phyloP scores from a whole-genome alignment of 1,140 invertebrate species.

The Venustaconcha ellipsiformis region DNA sequence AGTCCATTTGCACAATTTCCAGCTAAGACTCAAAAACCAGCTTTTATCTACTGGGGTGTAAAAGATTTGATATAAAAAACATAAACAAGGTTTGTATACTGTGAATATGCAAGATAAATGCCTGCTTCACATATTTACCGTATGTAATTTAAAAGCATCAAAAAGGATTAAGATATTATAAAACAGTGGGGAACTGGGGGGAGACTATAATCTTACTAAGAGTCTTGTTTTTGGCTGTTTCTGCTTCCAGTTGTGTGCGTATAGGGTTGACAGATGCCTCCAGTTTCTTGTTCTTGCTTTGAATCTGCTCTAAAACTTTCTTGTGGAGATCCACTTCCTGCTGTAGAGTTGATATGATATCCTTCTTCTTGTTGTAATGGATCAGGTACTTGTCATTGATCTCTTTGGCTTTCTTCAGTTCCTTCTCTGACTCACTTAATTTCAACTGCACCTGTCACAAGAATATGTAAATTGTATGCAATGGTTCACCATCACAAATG shows the following conservation, averaged over 20 bases:
- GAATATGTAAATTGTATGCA: too few species aligned
- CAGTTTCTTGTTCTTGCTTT: slow-evolving; percentile 23
- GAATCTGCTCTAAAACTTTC: slow-evolving; percentile 16
- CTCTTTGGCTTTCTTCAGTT: slow-evolving; percentile 27
- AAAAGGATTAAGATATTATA: too few species aligned
- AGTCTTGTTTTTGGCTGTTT: slow-evolving; percentile 35
- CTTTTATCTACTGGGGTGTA: too few species aligned
- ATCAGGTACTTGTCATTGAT: slow-evolving; percentile 34
- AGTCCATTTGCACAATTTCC: too few species aligned
- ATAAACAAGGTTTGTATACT: too few species aligned
- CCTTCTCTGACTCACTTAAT: slow-evolving; percentile 17
- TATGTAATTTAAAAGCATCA: too few species aligned
- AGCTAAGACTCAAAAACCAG: too few species aligned
- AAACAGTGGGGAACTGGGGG: too few species aligned
- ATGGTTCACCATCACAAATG: too few species aligned
- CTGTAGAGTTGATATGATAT: slow-evolving; percentile 25
- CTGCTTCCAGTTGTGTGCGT: slow-evolving; percentile 15
- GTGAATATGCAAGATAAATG: too few species aligned
- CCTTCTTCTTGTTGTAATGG: slow-evolving; percentile 45
- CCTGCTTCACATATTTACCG: too few species aligned
- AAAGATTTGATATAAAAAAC: too few species aligned
- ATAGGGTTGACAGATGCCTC: background rate
- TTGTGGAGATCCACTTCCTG: slow-evolving; percentile 20
- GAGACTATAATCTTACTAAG: slow-evolving; percentile 27
- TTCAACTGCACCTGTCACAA: background rate